phyloP scores from a whole-genome alignment of 2,888 invertebrate species.

The Colletes collaris region DNA sequence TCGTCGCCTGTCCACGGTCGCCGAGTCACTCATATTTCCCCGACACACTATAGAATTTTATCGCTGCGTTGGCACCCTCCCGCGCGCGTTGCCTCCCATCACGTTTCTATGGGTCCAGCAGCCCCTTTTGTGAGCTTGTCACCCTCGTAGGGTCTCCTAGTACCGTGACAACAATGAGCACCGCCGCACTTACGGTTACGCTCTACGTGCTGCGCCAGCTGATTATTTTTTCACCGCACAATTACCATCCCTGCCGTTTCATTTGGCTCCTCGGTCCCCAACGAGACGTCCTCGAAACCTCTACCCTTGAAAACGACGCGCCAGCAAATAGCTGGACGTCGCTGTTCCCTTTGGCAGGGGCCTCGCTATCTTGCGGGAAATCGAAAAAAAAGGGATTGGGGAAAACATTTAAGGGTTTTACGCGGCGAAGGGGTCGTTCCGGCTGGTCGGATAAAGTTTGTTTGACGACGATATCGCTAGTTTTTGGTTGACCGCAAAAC shows the following conservation, averaged over 20 bases:
- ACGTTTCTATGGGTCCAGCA: conserved; percentile 60
- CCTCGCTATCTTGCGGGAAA: conserved; percentile 35
- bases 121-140: conserved; percentile 55
- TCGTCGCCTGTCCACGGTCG: background rate
- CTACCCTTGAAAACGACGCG: conserved; percentile 36
- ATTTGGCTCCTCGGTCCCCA: conserved; percentile 27
- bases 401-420: background rate
- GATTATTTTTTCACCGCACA: conserved; percentile 80
- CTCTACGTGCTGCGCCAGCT: conserved; percentile 71
- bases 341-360: conserved; percentile 1
- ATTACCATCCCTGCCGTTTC: conserved; percentile 72
- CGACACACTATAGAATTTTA: conserved; percentile 46
- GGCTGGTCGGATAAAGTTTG: conserved; percentile 55
- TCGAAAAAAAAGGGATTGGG: background rate
- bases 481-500: conserved; percentile 25
- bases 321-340: background rate
- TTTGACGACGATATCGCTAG: conserved; percentile 52
- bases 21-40: conserved; percentile 53
- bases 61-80: conserved; percentile 47
- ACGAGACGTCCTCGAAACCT: conserved; percentile 40
- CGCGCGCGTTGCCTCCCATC: conserved; percentile 44
- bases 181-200: conserved; percentile 54
- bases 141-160: conserved; percentile 44
- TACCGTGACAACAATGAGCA: conserved; percentile 50
- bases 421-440: conserved; percentile 32